Evolutionary conservation across 1,140 invertebrate genomes (phyloP).

Genomic region (Aphelinus certus): DNA sequence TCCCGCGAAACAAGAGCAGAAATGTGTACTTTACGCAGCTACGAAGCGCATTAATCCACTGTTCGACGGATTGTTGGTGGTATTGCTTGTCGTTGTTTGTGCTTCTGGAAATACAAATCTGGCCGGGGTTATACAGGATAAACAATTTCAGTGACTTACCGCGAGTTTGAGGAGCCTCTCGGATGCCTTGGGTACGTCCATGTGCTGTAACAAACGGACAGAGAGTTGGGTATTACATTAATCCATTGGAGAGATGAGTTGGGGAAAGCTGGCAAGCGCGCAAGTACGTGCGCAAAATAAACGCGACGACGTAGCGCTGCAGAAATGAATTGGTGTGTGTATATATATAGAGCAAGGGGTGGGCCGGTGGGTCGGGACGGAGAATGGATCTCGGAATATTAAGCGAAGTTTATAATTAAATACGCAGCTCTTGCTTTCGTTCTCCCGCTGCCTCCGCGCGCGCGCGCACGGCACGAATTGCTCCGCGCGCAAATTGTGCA

Average conservation of each 20-base stretch:
- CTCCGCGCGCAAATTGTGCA: too few relatives aligned
- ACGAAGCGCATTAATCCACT: too few relatives aligned
- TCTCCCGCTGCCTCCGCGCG: neutral
- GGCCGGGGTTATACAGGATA: too few relatives aligned
- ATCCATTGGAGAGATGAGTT: constrained; percentile 19
- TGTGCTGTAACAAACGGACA: constrained; percentile 73
- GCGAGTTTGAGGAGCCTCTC: constrained; percentile 87
- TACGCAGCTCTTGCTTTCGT: neutral
- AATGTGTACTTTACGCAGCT: too few relatives aligned
- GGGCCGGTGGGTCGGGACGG: neutral
- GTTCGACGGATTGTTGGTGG: too few relatives aligned
- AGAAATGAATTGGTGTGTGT: too few relatives aligned
- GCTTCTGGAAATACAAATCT: too few relatives aligned
- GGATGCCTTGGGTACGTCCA: constrained; percentile 85
- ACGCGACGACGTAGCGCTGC: neutral
- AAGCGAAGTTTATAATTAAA: constrained; percentile 36
- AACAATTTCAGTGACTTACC: constrained; percentile 67
- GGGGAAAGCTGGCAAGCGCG: neutral
- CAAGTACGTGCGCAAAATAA: constrained; percentile 1
- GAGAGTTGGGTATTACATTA: constrained; percentile 28
- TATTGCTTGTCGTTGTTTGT: too few relatives aligned
- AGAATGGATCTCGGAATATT: constrained; percentile 28
- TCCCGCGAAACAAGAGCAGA: too few relatives aligned
- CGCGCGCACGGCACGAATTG: neutral
- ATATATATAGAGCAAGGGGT: too few relatives aligned